A percentile compares a stretch with the other conserved stretches of the same genome.
These are phyloP conservation scores for Halocaridina rubra DNA, from an alignment of 2,888 invertebrate genomes.

Conservation along the genomic window DNA sequence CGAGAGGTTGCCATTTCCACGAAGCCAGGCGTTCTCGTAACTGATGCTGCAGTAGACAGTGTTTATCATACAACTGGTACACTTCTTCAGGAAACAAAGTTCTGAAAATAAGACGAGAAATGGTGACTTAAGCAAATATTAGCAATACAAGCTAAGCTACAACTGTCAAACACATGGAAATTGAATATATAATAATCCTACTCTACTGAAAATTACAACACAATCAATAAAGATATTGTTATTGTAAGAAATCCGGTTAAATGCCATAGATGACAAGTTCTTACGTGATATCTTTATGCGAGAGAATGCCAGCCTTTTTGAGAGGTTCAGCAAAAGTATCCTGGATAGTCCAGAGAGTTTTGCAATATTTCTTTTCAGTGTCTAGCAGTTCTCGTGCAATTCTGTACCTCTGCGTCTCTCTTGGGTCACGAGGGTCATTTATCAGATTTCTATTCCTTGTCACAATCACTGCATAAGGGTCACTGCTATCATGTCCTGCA, in stretches of 20 bases:
- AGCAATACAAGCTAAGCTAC: no score
- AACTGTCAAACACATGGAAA: no score
- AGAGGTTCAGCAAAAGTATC: slow-evolving; percentile 69
- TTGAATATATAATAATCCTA: no score
- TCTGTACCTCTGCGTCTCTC: slow-evolving; percentile 66
- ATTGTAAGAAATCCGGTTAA: no score
- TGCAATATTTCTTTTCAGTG: slow-evolving; percentile 70
- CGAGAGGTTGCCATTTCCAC: slow-evolving; percentile 67
- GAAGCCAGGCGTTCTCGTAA: slow-evolving; percentile 68
- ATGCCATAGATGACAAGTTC: no score
- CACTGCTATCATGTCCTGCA: slow-evolving; percentile 18
- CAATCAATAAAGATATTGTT: no score
- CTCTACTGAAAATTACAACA: no score
- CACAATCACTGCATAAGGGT: background rate
- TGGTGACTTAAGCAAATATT: no score
- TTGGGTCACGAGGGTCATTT: slow-evolving; percentile 15
- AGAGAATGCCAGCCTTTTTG: slow-evolving; percentile 66
- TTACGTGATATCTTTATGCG: slow-evolving; percentile 67
- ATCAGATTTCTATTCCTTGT: background rate
- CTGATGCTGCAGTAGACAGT: slow-evolving; percentile 68
- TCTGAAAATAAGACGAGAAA: slow-evolving; percentile 63
- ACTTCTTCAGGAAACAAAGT: slow-evolving; percentile 69
- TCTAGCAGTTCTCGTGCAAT: slow-evolving; percentile 69
- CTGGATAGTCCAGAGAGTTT: slow-evolving; percentile 69
- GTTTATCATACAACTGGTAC: slow-evolving; percentile 69